These are phyloP conservation scores for Entomyzon cyanotis DNA, from an alignment of 2,113 vertebrate genomes.

Conservation along the genomic window DNA sequence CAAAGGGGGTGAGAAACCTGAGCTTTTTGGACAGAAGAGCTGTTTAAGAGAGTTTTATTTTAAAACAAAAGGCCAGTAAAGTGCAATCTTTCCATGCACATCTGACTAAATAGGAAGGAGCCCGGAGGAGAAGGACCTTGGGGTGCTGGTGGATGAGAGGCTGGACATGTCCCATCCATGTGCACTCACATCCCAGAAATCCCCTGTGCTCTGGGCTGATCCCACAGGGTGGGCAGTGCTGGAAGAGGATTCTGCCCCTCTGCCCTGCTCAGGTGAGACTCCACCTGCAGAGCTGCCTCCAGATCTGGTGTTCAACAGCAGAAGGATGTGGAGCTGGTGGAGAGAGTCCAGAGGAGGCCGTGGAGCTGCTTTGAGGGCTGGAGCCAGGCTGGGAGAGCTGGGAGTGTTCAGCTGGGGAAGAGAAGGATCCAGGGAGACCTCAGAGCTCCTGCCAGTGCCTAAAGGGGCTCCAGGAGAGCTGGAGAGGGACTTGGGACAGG, in stretches of 20 bases:
- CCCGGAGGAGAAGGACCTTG: neutral
- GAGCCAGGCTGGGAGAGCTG: neutral
- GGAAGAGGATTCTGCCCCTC: neutral
- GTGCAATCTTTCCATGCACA: neutral
- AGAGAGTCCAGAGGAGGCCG: neutral
- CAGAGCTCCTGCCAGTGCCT: neutral
- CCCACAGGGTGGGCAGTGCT: neutral
- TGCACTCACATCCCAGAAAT: neutral
- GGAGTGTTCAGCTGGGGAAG: neutral
- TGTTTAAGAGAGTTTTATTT: neutral
- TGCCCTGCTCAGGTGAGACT: neutral
- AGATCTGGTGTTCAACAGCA: neutral
- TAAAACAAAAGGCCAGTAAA: neutral
- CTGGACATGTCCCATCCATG: neutral
- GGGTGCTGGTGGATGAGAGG: neutral
- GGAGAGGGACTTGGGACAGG: neutral
- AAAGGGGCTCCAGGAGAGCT: neutral
- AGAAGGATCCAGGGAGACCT: neutral
- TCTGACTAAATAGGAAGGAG: neutral
- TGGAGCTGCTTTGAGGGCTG: fast-evolving
- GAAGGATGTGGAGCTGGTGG: fast-evolving
- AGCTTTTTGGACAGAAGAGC: neutral
- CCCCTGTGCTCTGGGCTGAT: neutral
- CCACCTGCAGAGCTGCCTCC: neutral
- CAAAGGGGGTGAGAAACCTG: neutral